Base-by-base conservation (phyloP, 2,888 invertebrate species). In the Tenthredo amoena region DNA sequence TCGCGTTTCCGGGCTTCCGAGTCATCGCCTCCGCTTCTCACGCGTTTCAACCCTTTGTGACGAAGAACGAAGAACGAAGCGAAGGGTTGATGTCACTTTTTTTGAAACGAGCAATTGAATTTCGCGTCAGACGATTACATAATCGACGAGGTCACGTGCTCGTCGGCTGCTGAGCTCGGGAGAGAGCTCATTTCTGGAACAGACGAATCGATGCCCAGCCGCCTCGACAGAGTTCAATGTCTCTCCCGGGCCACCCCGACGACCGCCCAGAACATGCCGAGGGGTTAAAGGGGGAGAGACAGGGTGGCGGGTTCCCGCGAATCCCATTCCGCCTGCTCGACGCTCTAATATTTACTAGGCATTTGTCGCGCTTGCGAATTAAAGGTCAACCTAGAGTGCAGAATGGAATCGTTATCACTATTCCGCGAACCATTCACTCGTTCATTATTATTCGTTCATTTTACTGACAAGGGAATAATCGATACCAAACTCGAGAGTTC, bases 201-300 rank as follows among this genome's bases (percentile, higher is more conserved):
- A 91, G 92, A 90, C 92, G 90, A 92, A 91, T 92, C 92, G 91
- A 91, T 91, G 91, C 89, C 88, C 90, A 89, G 88, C 85, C 89
- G 89, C 89, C 89, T 90, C 89, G 90, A 90, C 91, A 91, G 92
- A 92, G 92, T 92, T 92, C 92, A 92, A 92, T 92, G 92, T 92
- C 92, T 92, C 92, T 92, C 91, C 92, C 92, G 92, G 92, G 91
- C 91, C 87, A 89, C 71, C 88, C 89, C 87, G 87, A 87, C 87
- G 88, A 88, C 87, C 88, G 87, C 87, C 87, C 87, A 87, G 84
- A 76, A 74, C 88, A 87, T 87, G 88, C 87, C 74, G 86, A 89
- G 86, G 88, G 88, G 81, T 50, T 50, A 31, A 81, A 65, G 37
- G 37, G 81, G 81, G 58, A 26, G 81, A 65, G 81, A 81, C 62